Percentiles rank a stretch among this genome's conserved stretches.
Conservation (phyloP, 53 echinoderm and acorn worm genomes). For the Stichopus horrens region DNA sequence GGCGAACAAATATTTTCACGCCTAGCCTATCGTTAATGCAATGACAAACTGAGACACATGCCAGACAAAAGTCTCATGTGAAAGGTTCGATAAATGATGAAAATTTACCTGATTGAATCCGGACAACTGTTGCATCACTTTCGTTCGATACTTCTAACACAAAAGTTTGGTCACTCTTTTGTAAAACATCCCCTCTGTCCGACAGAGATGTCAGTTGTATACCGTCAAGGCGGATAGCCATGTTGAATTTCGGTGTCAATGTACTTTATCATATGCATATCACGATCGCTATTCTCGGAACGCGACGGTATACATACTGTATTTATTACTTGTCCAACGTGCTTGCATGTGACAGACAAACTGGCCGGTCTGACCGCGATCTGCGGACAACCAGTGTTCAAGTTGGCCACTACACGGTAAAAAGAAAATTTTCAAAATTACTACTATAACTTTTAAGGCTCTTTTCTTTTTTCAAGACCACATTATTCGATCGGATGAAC, state of each 20-base stretch:
- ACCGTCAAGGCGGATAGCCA: conserved; percentile 92
- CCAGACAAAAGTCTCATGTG: conserved; percentile 4
- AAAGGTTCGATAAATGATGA: neutral
- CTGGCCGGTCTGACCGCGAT: too few species aligned
- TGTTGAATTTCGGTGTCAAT: conserved; percentile 54
- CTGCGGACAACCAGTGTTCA: too few species aligned
- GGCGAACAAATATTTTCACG: neutral
- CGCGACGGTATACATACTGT: too few species aligned
- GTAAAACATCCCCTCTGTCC: conserved; percentile 91
- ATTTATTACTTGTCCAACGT: too few species aligned
- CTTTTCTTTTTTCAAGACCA: too few species aligned
- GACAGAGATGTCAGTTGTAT: conserved; percentile 88
- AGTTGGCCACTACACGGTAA: too few species aligned
- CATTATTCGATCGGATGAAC: too few species aligned
- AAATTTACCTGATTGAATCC: conserved; percentile 85
- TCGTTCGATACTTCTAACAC: conserved; percentile 83
- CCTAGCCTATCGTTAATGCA: neutral
- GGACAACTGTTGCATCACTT: conserved; percentile 65
- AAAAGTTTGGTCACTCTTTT: conserved; percentile 78
- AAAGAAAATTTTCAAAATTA: too few species aligned
- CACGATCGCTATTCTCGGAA: too few species aligned
- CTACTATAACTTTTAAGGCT: too few species aligned
- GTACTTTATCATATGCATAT: neutral
- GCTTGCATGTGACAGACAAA: too few species aligned
- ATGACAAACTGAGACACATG: neutral